Base-by-base conservation (phyloP, 2,797 vertebrate species). In the Coendou prehensilis region DNA sequence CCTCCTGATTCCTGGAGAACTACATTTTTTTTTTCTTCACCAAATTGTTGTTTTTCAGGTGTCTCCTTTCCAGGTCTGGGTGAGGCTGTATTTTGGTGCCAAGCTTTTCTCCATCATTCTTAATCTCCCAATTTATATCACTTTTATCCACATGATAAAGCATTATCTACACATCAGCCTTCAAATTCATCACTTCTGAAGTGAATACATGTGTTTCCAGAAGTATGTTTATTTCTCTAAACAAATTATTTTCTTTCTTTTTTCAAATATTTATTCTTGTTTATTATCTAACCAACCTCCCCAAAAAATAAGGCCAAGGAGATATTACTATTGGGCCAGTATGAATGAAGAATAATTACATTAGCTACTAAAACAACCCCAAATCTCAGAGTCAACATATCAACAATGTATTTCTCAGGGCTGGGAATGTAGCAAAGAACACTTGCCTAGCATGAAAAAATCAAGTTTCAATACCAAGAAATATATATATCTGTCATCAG, bases 201-300 rank as follows among this genome's bases (percentile, higher is more conserved):
- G 4, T 91, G 67, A 82, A 63, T 76, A 6, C 18, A 91, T 73
- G 80, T 6, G 23, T 86, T 78, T 83, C 23, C 20, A 73, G 76
- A 76, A 87, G 56, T 28, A 26, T 69, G 11, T 78, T 92, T 61
- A 73, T 59, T 94, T 94, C 57, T 67, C 23, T 69, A 93, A 86
- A 84, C 73, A 89, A 90, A 90, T 45, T 88, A 64, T 64, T 11
- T 47, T 82, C 3, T 20, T 89, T 33, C 75, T 87, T 97, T 69
- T 52, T 67, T n/a, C 52, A 88, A 61, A 56, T 41, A 41, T 71
- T 37, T 88, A 86, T 33, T 8, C 69, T 81, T 61, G 56, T 76
- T 96, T 91, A 47, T 64, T 78, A 82, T 78, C 0, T 91, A 85
- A 89, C n/a, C 73, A 78, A 57, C 3, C 8, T 64, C 37, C 33